phyloP scores from a whole-genome alignment of 2,113 vertebrate genomes.

The Ciconia boyciana region DNA sequence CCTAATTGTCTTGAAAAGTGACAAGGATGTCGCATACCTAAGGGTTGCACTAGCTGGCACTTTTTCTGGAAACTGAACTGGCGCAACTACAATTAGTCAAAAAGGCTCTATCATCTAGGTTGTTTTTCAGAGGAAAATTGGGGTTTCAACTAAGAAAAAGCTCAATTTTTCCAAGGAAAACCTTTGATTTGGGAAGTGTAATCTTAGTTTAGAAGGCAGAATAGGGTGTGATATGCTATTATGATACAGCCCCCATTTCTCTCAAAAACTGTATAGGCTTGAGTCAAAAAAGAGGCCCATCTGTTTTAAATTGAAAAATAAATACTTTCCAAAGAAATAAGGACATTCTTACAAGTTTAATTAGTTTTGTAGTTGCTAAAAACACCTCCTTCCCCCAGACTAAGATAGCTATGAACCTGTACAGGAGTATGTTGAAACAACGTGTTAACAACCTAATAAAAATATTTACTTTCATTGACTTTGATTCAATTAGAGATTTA shows the following conservation, averaged over 20 bases:
- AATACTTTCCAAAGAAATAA: not conserved
- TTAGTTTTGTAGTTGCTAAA: not conserved
- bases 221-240: not conserved
- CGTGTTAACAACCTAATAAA: not conserved
- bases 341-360: not conserved
- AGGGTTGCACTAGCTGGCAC: not conserved
- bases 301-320: not conserved
- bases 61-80: not conserved
- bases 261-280: not conserved
- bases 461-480: not conserved
- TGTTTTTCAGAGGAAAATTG: not conserved
- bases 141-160: not conserved
- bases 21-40: not conserved
- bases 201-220: not conserved
- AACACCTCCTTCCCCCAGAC: not conserved
- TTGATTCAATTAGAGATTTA: conserved; percentile 15
- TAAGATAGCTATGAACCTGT: not conserved
- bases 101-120: not conserved
- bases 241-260: not conserved
- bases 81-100: not conserved
- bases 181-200: not conserved
- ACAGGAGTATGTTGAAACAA: not conserved
- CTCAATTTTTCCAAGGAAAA: not conserved
- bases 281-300: not conserved
- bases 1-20: not conserved